A percentile compares a stretch with the other conserved stretches of the same genome.
Conservation (phyloP, 2,113 vertebrate genomes). For the Lycocorax pyrrhopterus region DNA sequence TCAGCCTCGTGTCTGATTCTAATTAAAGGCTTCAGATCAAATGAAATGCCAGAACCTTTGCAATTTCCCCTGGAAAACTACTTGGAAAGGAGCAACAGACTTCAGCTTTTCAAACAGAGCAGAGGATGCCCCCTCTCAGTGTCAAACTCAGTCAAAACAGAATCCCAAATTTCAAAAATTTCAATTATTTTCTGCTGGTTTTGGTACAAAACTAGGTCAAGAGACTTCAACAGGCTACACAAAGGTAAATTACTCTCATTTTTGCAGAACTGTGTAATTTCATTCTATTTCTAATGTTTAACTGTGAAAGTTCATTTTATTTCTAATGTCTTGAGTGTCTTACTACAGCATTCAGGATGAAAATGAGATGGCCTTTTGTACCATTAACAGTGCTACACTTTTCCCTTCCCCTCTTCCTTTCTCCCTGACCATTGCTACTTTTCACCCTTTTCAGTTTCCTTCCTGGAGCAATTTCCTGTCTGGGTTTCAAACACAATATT, state of each 20-base stretch:
- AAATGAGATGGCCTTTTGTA: background rate
- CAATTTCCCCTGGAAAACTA: background rate
- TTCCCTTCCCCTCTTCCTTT: background rate
- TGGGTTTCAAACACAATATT: background rate
- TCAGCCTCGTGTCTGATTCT: background rate
- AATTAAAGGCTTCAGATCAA: background rate
- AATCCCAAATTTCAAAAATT: background rate
- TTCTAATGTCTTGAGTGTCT: background rate
- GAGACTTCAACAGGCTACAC: background rate
- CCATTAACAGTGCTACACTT: background rate
- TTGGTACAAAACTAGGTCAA: background rate
- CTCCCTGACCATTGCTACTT: background rate
- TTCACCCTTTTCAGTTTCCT: background rate
- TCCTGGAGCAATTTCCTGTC: background rate
- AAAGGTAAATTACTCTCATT: background rate
- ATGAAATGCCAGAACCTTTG: background rate
- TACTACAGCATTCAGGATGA: background rate
- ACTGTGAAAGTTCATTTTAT: background rate
- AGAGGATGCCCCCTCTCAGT: background rate
- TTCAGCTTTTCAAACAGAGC: background rate
- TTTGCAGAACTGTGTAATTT: background rate
- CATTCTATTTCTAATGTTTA: background rate
- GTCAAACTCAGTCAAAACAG: background rate
- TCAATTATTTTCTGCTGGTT: background rate
- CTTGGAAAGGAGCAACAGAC: background rate